phyloP scores from a whole-genome alignment of 2,113 vertebrate genomes.

The Ageneiosus marmoratus region DNA sequence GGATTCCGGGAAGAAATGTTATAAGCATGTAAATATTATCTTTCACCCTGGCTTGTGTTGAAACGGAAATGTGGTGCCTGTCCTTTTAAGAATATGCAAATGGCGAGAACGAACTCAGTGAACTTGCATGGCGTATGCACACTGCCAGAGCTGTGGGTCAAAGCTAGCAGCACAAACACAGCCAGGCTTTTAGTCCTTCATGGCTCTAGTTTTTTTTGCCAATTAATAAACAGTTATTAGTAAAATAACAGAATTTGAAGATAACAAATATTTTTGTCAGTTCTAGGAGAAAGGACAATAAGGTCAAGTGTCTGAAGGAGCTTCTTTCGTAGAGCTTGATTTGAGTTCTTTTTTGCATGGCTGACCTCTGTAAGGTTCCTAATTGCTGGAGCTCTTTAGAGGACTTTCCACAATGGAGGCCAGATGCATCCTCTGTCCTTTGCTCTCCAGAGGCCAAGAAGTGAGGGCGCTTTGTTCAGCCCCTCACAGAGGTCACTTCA shows the following conservation, averaged over 20 bases:
- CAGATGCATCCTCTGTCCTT: conserved; percentile 63
- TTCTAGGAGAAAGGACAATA: conserved; percentile 14
- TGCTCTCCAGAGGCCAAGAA: conserved; percentile 54
- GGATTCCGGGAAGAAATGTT: conserved; percentile 18
- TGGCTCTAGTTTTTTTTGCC: conserved; percentile 12
- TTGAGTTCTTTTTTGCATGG: conserved; percentile 59
- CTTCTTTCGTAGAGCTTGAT: conserved; percentile 52
- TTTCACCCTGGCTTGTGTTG: conserved; percentile 37
- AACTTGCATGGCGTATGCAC: conserved; percentile 47
- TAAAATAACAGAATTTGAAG: conserved; percentile 31
- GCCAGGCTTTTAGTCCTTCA: conserved; percentile 30
- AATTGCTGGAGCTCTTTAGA: conserved; percentile 61
- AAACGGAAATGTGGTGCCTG: conserved; percentile 52
- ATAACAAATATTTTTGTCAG: background rate
- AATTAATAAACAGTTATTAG: conserved; percentile 8
- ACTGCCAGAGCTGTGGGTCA: conserved; percentile 49
- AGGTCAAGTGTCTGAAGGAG: conserved; percentile 34
- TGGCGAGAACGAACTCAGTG: conserved; percentile 56
- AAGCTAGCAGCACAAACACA: conserved; percentile 38
- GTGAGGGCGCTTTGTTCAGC: conserved; percentile 57
- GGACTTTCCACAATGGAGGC: conserved; percentile 59
- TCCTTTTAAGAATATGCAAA: conserved; percentile 59
- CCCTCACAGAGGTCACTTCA: conserved; percentile 54
- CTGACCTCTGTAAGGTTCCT: conserved; percentile 62
- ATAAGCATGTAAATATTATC: conserved; percentile 41